These are phyloP conservation scores for Meloidogyne hapla DNA, from an alignment of 1,140 invertebrate species.

Conservation along the genomic window DNA sequence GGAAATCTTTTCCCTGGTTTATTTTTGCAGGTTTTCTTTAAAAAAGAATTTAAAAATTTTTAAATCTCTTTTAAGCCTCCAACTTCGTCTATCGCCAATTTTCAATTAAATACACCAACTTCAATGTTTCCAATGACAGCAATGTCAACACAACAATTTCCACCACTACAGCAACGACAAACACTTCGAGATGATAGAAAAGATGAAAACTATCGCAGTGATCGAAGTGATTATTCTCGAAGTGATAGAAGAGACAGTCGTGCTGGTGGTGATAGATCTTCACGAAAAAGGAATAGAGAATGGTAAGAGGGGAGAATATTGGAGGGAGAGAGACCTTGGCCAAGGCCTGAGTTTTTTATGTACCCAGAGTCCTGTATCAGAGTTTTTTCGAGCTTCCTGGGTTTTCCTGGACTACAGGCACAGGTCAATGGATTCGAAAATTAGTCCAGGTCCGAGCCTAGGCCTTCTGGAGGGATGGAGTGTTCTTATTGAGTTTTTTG, in stretches of 20 bases:
- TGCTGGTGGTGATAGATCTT: background rate
- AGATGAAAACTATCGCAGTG: background rate
- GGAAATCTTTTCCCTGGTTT: background rate
- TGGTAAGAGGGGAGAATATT: background rate
- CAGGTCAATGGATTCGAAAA: too few species aligned
- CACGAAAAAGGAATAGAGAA: background rate
- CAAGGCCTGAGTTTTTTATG: too few species aligned
- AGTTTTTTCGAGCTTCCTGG: too few species aligned
- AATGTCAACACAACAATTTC: background rate
- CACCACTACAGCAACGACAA: background rate
- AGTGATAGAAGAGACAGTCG: background rate
- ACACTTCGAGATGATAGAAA: background rate
- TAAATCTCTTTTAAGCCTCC: constrained; percentile 5
- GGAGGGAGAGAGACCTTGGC: too few species aligned
- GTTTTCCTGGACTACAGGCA: too few species aligned
- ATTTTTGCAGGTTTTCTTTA: background rate
- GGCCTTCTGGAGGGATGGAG: too few species aligned
- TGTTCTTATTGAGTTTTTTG: too few species aligned
- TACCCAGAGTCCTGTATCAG: too few species aligned
- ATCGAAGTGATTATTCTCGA: background rate
- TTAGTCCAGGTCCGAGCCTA: too few species aligned
- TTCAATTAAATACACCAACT: background rate
- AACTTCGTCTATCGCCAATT: background rate
- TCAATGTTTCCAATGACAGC: background rate
- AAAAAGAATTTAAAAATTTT: background rate